A percentile compares a stretch with the other conserved stretches of the same genome.
Evolutionary conservation across 2,888 invertebrate genomes (phyloP).

Genomic region (Sarcophaga variegata): DNA sequence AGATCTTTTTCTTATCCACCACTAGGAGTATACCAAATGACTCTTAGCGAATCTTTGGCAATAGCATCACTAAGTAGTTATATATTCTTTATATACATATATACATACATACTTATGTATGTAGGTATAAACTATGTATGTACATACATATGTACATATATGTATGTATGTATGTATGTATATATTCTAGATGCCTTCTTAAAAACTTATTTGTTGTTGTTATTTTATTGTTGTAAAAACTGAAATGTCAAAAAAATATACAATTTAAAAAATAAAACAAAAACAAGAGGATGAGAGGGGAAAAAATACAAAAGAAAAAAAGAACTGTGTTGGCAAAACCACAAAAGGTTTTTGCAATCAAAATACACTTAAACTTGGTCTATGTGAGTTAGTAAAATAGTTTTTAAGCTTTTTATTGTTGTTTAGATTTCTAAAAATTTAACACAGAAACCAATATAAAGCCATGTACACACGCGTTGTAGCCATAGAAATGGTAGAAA

Average conservation of each 20-base stretch:
- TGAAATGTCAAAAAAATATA: background rate
- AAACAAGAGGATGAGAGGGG: constrained; percentile 11
- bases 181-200: no score
- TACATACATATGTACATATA: no score
- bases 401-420: constrained; percentile 38
- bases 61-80: constrained; percentile 28
- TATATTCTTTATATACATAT: background rate
- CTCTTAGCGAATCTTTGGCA: background rate
- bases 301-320: no score
- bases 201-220: background rate
- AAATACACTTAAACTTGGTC: constrained; percentile 22
- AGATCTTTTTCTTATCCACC: constrained; percentile 64
- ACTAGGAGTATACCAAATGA: background rate
- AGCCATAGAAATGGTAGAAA: no score
- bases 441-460: constrained; percentile 6
- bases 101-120: background rate
- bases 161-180: no score
- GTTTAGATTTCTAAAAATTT: constrained; percentile 46
- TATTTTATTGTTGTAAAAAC: constrained; percentile 5
- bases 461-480: background rate
- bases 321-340: constrained; percentile 56
- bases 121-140: no score
- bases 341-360: constrained; percentile 43
- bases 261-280: constrained; percentile 5
- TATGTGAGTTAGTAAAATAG: constrained; percentile 42